Evolutionary conservation across 2,888 invertebrate species (phyloP).

Genomic region (Idaea aversata): DNA sequence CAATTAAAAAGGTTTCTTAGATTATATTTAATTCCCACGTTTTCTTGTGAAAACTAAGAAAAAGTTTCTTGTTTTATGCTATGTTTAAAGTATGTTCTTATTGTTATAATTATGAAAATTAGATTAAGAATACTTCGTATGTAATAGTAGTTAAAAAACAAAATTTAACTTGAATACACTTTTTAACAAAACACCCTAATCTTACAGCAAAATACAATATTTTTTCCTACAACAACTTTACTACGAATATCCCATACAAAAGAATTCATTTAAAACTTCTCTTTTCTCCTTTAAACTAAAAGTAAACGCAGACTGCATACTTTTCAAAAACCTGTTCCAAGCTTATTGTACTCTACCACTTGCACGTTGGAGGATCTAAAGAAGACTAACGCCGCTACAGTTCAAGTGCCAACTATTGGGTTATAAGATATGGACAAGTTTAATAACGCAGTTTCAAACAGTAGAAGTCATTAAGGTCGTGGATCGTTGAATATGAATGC

Average conservation of each 20-base stretch:
- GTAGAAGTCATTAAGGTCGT: no score
- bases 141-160: no score
- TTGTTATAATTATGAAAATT: no score
- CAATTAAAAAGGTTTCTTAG: conserved; percentile 26
- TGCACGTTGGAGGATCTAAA: neutral
- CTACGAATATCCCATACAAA: neutral
- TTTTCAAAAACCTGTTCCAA: neutral
- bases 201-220: neutral
- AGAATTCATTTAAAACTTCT: neutral
- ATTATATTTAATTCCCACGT: conserved; percentile 44
- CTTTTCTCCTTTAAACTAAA: neutral
- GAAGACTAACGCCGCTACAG: neutral
- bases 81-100: no score
- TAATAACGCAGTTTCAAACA: no score
- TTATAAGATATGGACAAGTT: no score
- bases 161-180: neutral
- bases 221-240: neutral
- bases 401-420: no score
- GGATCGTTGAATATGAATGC: no score
- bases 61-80: neutral
- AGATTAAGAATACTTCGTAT: no score
- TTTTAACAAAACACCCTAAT: neutral
- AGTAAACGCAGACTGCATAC: neutral
- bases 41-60: conserved; percentile 2
- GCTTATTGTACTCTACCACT: neutral